Conservation (phyloP, 2,888 invertebrate genomes). For the Ctenicera cuprea region DNA sequence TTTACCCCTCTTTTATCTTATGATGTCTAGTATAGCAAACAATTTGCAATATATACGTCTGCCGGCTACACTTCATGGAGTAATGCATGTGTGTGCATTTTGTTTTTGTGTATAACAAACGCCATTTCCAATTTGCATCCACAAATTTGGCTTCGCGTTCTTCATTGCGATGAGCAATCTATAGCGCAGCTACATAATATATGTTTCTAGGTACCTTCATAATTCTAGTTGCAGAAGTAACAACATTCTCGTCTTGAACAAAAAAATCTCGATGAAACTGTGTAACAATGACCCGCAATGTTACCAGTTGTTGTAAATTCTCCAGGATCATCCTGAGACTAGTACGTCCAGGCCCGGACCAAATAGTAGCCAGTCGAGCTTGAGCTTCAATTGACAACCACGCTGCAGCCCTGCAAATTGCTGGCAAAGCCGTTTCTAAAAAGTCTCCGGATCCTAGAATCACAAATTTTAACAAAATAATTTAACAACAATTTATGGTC, state of each 20-base stretch:
- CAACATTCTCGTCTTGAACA: constrained; percentile 89
- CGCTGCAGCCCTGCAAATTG: constrained; percentile 85
- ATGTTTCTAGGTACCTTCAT: constrained; percentile 90
- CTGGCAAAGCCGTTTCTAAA: constrained; percentile 87
- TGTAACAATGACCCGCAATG: constrained; percentile 87
- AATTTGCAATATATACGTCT: too few relatives aligned
- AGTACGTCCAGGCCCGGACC: constrained; percentile 78
- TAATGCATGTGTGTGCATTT: too few relatives aligned
- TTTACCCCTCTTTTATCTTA: too few relatives aligned
- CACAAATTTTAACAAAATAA: not conserved
- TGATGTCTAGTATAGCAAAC: too few relatives aligned
- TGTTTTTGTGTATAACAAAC: too few relatives aligned
- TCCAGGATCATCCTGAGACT: constrained; percentile 81
- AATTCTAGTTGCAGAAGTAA: constrained; percentile 90
- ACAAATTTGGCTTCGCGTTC: too few relatives aligned
- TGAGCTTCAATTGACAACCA: constrained; percentile 84
- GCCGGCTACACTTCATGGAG: too few relatives aligned
- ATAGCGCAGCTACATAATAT: too few relatives aligned
- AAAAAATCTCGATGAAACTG: constrained; percentile 83
- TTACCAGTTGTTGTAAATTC: constrained; percentile 91
- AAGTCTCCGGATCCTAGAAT: constrained; percentile 84
- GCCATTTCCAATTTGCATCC: too few relatives aligned
- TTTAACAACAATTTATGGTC: not conserved
- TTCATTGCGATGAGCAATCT: too few relatives aligned
- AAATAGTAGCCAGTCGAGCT: constrained; percentile 86